A percentile compares a stretch with the other conserved stretches of the same genome.
Evolutionary conservation across 2,888 invertebrate species (phyloP).

Genomic region (Volucella bombylans): DNA sequence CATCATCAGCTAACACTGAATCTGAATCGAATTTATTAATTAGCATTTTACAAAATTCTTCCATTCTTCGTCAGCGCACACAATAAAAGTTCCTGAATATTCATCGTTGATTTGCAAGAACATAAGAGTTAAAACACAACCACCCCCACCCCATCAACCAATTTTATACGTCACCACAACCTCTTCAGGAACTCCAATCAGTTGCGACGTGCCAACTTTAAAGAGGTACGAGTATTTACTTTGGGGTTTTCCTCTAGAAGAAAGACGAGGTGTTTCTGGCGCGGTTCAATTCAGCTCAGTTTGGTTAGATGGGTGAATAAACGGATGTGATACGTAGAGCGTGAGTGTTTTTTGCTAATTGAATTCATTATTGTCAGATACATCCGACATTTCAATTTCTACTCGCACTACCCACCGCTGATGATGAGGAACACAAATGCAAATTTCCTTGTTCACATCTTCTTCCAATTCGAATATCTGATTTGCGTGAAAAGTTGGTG

Average conservation of each 20-base stretch:
- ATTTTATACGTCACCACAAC: too few relatives aligned
- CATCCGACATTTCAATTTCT: conserved; percentile 71
- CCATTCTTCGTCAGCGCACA: conserved; percentile 53
- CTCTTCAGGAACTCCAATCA: conserved; percentile 43
- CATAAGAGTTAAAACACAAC: conserved; percentile 54
- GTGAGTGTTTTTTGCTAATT: conserved; percentile 73
- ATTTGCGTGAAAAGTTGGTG: conserved; percentile 39
- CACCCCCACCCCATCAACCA: neutral
- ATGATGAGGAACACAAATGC: conserved; percentile 48
- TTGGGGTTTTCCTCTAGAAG: conserved; percentile 13
- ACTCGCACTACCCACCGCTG: conserved; percentile 15
- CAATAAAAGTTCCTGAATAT: conserved; percentile 72
- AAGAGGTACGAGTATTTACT: conserved; percentile 35
- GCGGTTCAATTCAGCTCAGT: neutral
- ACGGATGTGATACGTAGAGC: conserved; percentile 68
- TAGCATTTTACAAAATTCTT: conserved; percentile 72
- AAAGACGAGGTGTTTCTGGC: neutral
- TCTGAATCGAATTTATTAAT: conserved; percentile 72
- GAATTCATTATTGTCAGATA: conserved; percentile 74
- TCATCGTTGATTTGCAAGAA: conserved; percentile 64
- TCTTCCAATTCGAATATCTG: conserved; percentile 28
- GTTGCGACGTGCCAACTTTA: conserved; percentile 49
- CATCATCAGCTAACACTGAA: conserved; percentile 53
- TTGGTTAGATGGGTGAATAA: conserved; percentile 47
- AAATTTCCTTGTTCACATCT: conserved; percentile 50